Conservation (phyloP, 2,797 vertebrate genomes). For the Sylvilagus floridanus region DNA sequence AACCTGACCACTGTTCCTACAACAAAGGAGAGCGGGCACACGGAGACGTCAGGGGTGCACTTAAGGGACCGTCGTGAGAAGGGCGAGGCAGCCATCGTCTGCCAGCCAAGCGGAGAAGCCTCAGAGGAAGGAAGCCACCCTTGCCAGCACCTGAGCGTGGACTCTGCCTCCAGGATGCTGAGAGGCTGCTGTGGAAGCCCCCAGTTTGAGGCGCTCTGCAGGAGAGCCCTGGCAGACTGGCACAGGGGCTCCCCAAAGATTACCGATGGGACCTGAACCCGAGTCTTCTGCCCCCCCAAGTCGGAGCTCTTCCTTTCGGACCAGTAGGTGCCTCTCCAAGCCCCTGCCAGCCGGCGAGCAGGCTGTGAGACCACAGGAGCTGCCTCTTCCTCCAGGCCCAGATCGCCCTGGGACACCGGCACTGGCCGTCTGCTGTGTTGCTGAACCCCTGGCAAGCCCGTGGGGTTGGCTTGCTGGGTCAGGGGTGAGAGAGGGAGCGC, state of each 20-base stretch:
- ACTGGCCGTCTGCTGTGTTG: neutral
- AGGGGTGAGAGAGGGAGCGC: neutral
- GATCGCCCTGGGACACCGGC: neutral
- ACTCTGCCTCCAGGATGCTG: neutral
- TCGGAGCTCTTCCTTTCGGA: neutral
- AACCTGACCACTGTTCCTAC: neutral
- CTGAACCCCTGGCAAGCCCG: neutral
- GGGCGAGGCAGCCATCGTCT: neutral
- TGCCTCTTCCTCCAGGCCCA: neutral
- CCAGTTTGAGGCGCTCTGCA: neutral
- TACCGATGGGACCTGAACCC: neutral
- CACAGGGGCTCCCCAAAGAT: neutral
- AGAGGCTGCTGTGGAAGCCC: neutral
- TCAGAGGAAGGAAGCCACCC: neutral
- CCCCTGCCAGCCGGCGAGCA: accelerated
- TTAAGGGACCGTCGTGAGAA: neutral
- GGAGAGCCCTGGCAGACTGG: neutral
- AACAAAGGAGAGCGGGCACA: neutral
- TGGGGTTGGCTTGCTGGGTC: neutral
- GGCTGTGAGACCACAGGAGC: neutral
- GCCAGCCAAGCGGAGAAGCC: neutral
- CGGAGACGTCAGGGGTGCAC: neutral
- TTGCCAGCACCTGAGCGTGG: neutral
- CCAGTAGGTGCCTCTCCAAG: neutral
- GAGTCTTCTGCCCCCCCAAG: neutral